Percentiles rank a stretch among this genome's conserved stretches.
These are phyloP conservation scores for Urocyon cinereoargenteus DNA, from an alignment of 2,797 vertebrate species.

Conservation along the genomic window DNA sequence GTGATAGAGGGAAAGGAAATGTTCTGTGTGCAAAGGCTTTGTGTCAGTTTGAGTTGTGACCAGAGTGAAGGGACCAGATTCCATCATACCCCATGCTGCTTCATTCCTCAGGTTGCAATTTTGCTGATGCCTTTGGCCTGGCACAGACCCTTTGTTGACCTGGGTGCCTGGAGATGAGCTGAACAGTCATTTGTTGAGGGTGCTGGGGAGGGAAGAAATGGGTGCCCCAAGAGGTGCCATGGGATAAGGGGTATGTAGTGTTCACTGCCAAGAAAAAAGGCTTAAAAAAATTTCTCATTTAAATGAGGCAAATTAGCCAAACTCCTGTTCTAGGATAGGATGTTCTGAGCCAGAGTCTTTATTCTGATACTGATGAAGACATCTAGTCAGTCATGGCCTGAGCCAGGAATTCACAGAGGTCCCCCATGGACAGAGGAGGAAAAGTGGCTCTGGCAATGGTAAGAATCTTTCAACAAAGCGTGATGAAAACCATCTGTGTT, in stretches of 20 bases:
- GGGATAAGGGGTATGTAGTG: not conserved
- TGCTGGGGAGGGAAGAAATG: not conserved
- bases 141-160: not conserved
- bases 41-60: not conserved
- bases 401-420: not conserved
- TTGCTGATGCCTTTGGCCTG: not conserved
- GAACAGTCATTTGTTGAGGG: not conserved
- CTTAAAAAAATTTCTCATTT: not conserved
- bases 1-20: not conserved
- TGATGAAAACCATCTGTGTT: conserved; percentile 29
- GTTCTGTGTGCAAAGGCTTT: not conserved
- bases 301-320: not conserved
- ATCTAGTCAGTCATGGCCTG: not conserved
- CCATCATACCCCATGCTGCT: not conserved
- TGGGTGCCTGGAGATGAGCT: not conserved
- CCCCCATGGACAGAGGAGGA: not conserved
- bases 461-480: not conserved
- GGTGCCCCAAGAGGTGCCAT: not conserved
- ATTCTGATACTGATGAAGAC: not conserved
- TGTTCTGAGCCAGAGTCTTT: not conserved
- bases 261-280: not conserved
- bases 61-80: not conserved
- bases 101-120: not conserved
- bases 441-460: not conserved
- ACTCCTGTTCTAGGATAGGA: not conserved